Conservation (phyloP, 2,797 vertebrate genomes). For the Pipistrellus kuhlii region DNA sequence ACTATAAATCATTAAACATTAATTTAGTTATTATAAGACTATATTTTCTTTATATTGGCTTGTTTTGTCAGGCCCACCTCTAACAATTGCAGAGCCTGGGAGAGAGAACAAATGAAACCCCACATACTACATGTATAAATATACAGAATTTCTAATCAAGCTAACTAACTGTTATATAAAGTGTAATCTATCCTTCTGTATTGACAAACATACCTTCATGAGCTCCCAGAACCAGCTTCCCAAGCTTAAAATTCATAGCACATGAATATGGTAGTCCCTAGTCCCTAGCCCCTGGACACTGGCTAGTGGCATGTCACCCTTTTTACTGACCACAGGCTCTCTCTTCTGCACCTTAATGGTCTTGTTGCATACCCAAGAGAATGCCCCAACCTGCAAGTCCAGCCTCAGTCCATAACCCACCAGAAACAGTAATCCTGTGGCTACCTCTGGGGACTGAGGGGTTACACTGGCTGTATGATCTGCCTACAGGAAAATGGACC, state of each 20-base stretch:
- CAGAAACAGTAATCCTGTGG: neutral
- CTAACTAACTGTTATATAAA: slow-evolving; percentile 7
- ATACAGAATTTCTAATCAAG: slow-evolving; percentile 22
- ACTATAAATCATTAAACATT: neutral
- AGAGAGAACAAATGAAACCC: neutral
- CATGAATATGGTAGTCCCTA: neutral
- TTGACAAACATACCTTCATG: neutral
- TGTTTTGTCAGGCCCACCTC: neutral
- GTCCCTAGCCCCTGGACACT: neutral
- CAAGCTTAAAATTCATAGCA: slow-evolving; percentile 26
- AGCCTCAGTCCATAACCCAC: neutral
- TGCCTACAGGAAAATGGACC: neutral
- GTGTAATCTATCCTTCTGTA: neutral
- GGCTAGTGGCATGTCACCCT: neutral
- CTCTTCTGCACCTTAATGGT: neutral
- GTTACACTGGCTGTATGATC: neutral
- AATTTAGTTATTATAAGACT: slow-evolving; percentile 20
- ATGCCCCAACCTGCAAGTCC: neutral
- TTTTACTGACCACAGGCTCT: neutral
- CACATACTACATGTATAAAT: neutral
- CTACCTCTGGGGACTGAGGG: neutral
- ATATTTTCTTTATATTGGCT: neutral
- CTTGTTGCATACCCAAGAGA: neutral
- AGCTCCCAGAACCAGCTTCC: neutral
- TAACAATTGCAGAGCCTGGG: neutral